These are phyloP conservation scores for Paratilapia polleni DNA, from an alignment of 2,113 vertebrate genomes.

Conservation along the genomic window DNA sequence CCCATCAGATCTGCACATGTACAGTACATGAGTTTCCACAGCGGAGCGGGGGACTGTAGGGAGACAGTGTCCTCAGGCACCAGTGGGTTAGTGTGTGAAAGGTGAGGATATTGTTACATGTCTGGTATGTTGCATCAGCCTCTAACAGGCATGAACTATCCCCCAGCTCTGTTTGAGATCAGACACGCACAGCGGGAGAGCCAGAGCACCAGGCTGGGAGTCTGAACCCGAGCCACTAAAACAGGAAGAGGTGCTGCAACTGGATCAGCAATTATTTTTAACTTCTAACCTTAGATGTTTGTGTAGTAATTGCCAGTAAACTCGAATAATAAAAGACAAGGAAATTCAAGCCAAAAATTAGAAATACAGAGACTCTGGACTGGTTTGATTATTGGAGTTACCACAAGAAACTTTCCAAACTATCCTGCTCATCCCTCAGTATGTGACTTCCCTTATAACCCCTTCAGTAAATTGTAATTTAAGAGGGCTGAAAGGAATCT, in stretches of 20 bases:
- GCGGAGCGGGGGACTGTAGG: background rate
- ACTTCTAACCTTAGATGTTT: background rate
- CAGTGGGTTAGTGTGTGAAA: constrained; percentile 77
- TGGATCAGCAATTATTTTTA: constrained; percentile 27
- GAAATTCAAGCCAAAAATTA: background rate
- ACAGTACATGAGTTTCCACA: constrained; percentile 40
- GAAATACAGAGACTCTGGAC: no score
- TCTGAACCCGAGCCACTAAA: background rate
- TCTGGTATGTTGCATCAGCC: constrained; percentile 52
- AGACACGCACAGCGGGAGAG: constrained; percentile 30
- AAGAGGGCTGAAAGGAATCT: background rate
- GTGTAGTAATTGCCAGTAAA: background rate
- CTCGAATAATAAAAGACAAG: background rate
- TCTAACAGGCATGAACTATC: background rate
- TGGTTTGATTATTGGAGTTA: no score
- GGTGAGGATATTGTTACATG: constrained; percentile 65
- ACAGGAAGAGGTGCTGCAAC: background rate
- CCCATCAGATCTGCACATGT: constrained; percentile 42
- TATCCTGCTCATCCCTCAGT: no score
- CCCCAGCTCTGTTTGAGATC: background rate
- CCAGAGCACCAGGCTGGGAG: no score
- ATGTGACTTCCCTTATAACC: accelerated
- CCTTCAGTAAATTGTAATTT: background rate
- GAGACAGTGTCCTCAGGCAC: constrained; percentile 22
- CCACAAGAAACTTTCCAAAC: background rate